Evolutionary conservation across 2,113 vertebrate genomes (phyloP), one percentile per base, ranked within the genome.

Genomic region (Albula goreensis): DNA sequence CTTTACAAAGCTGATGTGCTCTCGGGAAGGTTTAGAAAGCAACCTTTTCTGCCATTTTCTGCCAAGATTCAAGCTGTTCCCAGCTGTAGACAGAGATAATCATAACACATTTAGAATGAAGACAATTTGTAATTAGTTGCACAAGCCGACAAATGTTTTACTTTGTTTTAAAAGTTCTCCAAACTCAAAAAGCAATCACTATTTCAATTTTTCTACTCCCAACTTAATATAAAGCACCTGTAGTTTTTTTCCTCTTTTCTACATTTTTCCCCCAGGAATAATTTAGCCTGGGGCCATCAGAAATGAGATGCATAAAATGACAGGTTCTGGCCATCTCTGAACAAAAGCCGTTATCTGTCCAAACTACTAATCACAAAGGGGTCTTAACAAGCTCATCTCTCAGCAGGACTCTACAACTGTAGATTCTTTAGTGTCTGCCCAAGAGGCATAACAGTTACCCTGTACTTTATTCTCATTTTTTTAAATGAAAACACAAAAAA

Each of bases 101-200:
- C 22, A 74, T 74, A 74, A 74, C n/a, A n/a, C 5, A 9, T 9
- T 56, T 56, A 10, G n/a, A 10, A n/a, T 9, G n/a, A 9, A 74
- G 22, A 74, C 22, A 74, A 74, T 25, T 25, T 31, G n/a, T 31
- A 74, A 74, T 31, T 74, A n/a, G n/a, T 31, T 11, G n/a, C 70
- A 10, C n/a, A 19, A 10, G 7, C 22, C 8, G 10, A 10, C n/a
- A 25, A 19, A 31, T 74, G n/a, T 78, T 77, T 41, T 50, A 83
- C 74, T 85, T 81, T 60, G 81, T 86, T 77, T 82, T 60, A 85
- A 89, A 84, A 86, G 86, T 85, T 87, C 78, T 70, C 53, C 77
- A 89, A 87, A 88, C 85, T 88, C 87, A 87, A 88, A 86, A 88
- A 89, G 78, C 88, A 89, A 86, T 90, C 88, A 91, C 88, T 83